Evolutionary conservation across 2,113 vertebrate species (phyloP).

Genomic region (Nycticebus coucang): DNA sequence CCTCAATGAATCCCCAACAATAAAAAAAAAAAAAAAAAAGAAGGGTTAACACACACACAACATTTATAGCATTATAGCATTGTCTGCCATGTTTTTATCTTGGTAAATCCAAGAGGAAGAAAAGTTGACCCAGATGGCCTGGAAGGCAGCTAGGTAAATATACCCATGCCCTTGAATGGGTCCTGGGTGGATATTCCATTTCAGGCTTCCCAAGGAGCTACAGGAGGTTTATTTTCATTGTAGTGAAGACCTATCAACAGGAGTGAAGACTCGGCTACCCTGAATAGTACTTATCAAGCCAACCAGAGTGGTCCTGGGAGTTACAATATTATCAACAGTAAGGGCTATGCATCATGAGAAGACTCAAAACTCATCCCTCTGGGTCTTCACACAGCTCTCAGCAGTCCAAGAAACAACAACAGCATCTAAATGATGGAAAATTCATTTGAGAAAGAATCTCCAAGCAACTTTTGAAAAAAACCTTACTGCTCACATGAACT

Average conservation of each 20-base stretch:
- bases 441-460: slow-evolving; percentile 47
- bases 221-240: neutral
- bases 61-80: too few relatives aligned
- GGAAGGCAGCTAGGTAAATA: neutral
- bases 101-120: neutral
- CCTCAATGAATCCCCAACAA: too few relatives aligned
- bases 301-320: neutral
- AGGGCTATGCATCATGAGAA: neutral
- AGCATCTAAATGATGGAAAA: slow-evolving; percentile 46
- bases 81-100: neutral
- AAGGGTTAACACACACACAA: neutral
- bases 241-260: neutral
- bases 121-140: neutral
- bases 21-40: too few relatives aligned
- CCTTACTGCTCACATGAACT: neutral
- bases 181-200: neutral
- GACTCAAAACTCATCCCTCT: neutral
- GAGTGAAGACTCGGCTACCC: neutral
- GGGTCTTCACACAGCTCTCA: neutral
- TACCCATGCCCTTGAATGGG: neutral
- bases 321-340: neutral
- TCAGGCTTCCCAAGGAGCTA: neutral
- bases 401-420: neutral
- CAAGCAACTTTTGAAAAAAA: slow-evolving; percentile 44
- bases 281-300: neutral